phyloP scores from a whole-genome alignment of 2,888 invertebrate species.

The Cyaniris semiargus region DNA sequence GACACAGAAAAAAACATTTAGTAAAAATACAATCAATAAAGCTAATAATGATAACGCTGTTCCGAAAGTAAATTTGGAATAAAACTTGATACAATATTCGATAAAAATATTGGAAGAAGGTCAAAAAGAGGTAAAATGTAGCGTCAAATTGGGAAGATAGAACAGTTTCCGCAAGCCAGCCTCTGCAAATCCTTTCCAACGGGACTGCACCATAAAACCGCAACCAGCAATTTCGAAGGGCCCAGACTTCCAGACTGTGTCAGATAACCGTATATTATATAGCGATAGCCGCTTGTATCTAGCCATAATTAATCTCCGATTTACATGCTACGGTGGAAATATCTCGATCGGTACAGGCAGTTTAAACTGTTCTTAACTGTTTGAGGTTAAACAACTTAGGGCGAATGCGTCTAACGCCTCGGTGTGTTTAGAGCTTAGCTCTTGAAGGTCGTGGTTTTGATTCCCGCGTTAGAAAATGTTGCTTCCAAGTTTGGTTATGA shows the following conservation, averaged over 20 bases:
- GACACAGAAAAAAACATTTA: background rate
- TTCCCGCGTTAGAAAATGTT: background rate
- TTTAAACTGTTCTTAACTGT: conserved; percentile 26
- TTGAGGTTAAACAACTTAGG: conserved; percentile 12
- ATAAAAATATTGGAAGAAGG: no score
- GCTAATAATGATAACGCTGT: no score
- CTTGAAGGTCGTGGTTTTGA: background rate
- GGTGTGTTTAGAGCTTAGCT: background rate
- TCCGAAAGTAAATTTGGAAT: no score
- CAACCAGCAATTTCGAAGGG: conserved; percentile 33
- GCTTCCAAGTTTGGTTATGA: background rate
- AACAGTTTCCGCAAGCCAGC: background rate
- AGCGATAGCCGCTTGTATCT: conserved; percentile 11
- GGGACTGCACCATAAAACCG: conserved; percentile 31
- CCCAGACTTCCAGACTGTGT: conserved; percentile 29
- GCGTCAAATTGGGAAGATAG: background rate
- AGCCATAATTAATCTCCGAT: conserved; percentile 26
- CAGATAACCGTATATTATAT: conserved; percentile 34
- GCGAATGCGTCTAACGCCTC: background rate
- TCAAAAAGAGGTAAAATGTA: background rate
- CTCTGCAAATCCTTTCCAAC: conserved; percentile 21
- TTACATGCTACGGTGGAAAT: conserved; percentile 18
- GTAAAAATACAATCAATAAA: no score
- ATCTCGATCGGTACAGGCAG: background rate
- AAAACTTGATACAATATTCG: no score